Conservation (phyloP, 2,888 invertebrate genomes). For the Stenichneumon culpator region DNA sequence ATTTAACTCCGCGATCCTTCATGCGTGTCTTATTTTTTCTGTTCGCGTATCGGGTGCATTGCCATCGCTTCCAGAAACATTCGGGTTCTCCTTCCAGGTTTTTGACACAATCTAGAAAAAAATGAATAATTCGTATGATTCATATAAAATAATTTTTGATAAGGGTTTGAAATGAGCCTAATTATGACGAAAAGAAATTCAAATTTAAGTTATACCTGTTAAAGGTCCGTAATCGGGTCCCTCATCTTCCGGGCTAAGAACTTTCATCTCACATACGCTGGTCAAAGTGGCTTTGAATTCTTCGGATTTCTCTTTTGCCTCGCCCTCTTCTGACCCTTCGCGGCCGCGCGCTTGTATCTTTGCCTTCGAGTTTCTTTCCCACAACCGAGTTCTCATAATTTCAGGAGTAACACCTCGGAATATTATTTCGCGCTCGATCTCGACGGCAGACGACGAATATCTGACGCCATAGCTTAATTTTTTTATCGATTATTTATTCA, state of each 20-base stretch:
- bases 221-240: not conserved
- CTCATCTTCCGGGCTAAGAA: slow-evolving; percentile 19
- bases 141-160: not conserved
- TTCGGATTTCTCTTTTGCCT: slow-evolving; percentile 64
- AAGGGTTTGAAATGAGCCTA: not conserved
- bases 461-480: not conserved
- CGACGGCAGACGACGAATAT: not conserved
- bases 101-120: not conserved
- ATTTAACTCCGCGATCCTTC: slow-evolving; percentile 45
- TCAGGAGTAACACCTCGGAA: not conserved
- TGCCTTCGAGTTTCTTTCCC: not conserved
- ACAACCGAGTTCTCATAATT: not conserved
- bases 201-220: slow-evolving; percentile 21
- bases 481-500: slow-evolving; percentile 26
- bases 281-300: slow-evolving; percentile 62
- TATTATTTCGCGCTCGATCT: not conserved
- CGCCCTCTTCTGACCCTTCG: slow-evolving; percentile 7
- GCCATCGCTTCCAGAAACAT: not conserved
- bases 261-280: slow-evolving; percentile 37
- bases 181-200: not conserved
- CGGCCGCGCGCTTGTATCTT: not conserved
- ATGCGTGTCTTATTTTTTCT: slow-evolving; percentile 42
- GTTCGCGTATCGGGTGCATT: slow-evolving; percentile 2
- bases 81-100: no score
- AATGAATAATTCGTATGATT: not conserved